Base-by-base conservation (phyloP, 1,140 invertebrate genomes). In the Lasaia peninsularis region DNA sequence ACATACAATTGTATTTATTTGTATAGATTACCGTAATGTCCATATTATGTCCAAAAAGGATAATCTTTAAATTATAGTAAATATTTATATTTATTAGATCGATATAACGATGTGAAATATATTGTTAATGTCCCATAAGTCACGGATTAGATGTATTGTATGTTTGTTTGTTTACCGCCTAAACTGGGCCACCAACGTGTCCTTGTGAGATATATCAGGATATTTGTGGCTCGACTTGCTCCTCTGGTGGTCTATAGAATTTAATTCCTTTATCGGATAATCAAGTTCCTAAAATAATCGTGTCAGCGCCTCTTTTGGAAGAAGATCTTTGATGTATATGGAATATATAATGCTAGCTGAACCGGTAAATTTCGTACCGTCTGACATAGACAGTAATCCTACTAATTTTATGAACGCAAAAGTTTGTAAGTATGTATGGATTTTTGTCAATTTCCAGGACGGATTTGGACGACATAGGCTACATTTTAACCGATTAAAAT, bases 21-120 rank as follows among this genome's bases (percentile, higher is more conserved):
- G n/a, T n/a, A n/a, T n/a, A n/a, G n/a, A n/a, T n/a, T 28, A 1
- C 8, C 5, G 20, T 34, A 57, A 7, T 67, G 62, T 77, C 76
- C 68, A 67, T 52, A 57, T 33, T 40, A 67, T 40, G 16, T 67
- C 65, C 52, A 37, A 40, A 61, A 53, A 52, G 44, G 16, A 53
- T 57, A 60, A 69, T 66, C 66, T 64, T 79, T 77, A 77, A 76
- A 79, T 75, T 70, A 75, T 50, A 63, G 55, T 51, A 71, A 67
- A 76, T 76, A 76, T 76, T 76, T 44, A 44, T 44, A 78, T 80
- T 78, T 79, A 76, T 75, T 73, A 73, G 60, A 62, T 51, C 60
- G 63, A 64, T 69, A 66, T 69, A 60, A 74, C 49, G 62, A 73
- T 68, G 58, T 78, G 74, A 78, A 73, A 79, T 73, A 79, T 78